These are phyloP conservation scores for Squalus acanthias DNA, from an alignment of 2,797 vertebrate genomes.

Conservation along the genomic window DNA sequence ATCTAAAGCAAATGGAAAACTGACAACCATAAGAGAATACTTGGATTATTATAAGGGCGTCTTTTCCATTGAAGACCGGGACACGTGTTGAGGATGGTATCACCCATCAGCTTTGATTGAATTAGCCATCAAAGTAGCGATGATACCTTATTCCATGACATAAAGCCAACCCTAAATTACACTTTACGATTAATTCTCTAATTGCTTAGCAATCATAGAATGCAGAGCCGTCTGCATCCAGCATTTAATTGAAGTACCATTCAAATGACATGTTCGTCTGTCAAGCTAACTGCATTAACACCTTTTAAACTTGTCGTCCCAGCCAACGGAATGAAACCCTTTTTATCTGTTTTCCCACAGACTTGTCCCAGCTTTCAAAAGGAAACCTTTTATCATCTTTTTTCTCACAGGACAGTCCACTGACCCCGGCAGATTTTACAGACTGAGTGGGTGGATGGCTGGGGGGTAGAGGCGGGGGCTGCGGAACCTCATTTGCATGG, in stretches of 20 bases:
- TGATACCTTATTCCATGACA: background rate
- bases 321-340: background rate
- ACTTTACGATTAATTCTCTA: background rate
- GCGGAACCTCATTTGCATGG: no score
- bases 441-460: background rate
- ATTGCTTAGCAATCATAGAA: background rate
- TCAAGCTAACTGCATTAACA: background rate
- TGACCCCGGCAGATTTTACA: background rate
- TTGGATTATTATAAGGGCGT: background rate
- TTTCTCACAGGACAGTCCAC: no score
- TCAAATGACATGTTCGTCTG: background rate
- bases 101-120: background rate
- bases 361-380: background rate
- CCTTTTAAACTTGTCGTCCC: background rate
- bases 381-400: background rate
- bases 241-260: constrained; percentile 1
- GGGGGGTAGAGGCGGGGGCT: no score
- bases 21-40: background rate
- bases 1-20: background rate
- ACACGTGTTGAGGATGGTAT: background rate
- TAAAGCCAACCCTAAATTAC: background rate
- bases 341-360: background rate
- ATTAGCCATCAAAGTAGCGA: background rate
- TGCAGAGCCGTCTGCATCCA: background rate
- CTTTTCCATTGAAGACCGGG: background rate